These are phyloP conservation scores for Cirrhinus molitorella DNA, from an alignment of 2,797 vertebrate genomes.

Conservation along the genomic window DNA sequence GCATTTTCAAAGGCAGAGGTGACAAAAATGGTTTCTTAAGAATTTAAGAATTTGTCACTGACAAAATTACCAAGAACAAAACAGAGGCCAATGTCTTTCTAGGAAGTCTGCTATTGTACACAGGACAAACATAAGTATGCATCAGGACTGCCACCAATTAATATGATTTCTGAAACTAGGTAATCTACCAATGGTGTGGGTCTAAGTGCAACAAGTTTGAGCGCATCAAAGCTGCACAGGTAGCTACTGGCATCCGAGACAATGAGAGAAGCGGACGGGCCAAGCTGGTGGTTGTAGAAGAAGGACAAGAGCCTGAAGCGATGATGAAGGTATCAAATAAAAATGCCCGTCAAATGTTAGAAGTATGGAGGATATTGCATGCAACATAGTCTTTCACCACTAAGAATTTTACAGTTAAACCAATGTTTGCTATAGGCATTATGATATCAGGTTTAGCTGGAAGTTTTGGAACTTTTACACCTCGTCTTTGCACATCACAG, in stretches of 20 bases:
- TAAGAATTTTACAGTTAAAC: not conserved
- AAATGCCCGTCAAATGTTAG: not conserved
- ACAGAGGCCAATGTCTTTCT: not conserved
- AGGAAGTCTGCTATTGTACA: not conserved
- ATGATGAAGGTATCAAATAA: constrained; percentile 78
- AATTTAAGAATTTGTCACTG: not conserved
- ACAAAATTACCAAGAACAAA: not conserved
- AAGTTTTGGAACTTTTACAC: not conserved
- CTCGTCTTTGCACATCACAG: constrained; percentile 67
- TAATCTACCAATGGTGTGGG: constrained; percentile 93
- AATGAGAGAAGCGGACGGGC: constrained; percentile 88
- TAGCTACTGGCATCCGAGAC: constrained; percentile 89
- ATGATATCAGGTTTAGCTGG: not conserved
- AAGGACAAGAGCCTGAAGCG: constrained; percentile 79
- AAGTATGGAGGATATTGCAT: not conserved
- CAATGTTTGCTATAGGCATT: not conserved
- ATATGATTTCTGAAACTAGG: constrained; percentile 68
- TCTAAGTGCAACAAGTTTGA: constrained; percentile 90
- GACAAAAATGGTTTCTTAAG: not conserved
- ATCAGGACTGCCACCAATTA: not conserved
- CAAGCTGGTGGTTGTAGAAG: constrained; percentile 84
- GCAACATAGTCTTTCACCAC: not conserved
- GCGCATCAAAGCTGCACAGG: constrained; percentile 86
- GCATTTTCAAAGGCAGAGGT: not conserved
- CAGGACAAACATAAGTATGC: not conserved